Percentiles rank a stretch among this genome's conserved stretches.
Conservation (phyloP, 2,888 invertebrate genomes). For the Noctua janthe region DNA sequence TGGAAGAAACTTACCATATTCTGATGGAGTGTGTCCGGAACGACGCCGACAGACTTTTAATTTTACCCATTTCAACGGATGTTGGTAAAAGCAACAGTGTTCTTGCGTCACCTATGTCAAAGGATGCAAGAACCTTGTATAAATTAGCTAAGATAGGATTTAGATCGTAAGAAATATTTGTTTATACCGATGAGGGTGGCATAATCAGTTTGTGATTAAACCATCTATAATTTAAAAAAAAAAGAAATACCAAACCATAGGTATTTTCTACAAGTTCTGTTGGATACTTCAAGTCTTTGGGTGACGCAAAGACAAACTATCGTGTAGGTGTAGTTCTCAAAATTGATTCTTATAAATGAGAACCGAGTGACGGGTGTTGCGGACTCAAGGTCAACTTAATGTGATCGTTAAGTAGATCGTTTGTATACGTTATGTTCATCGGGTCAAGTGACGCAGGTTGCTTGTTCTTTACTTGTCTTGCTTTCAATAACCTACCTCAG, state of each 20-base stretch:
- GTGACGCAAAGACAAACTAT: not conserved
- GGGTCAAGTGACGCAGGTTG: not conserved
- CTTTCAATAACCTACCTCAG: not conserved
- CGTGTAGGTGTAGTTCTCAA: not conserved
- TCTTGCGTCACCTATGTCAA: no score
- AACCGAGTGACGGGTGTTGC: not conserved
- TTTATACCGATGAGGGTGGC: no score
- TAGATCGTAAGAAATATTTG: no score
- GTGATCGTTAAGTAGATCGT: not conserved
- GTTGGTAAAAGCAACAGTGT: no score
- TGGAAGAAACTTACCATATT: no score
- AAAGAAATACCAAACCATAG: not conserved
- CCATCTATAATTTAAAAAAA: no score
- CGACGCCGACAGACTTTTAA: no score
- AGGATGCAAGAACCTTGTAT: no score
- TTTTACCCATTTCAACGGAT: no score
- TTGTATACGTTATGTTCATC: not conserved
- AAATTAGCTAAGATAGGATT: no score
- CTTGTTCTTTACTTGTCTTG: not conserved
- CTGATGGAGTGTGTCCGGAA: no score
- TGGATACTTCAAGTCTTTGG: not conserved
- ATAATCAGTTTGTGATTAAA: no score
- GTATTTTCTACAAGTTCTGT: not conserved
- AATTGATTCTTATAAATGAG: not conserved
- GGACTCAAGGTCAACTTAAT: not conserved